Percentiles rank a stretch among this genome's conserved stretches.
These are phyloP conservation scores for Sterrhoptilus dennistouni DNA, from an alignment of 2,113 vertebrate genomes.

Conservation along the genomic window DNA sequence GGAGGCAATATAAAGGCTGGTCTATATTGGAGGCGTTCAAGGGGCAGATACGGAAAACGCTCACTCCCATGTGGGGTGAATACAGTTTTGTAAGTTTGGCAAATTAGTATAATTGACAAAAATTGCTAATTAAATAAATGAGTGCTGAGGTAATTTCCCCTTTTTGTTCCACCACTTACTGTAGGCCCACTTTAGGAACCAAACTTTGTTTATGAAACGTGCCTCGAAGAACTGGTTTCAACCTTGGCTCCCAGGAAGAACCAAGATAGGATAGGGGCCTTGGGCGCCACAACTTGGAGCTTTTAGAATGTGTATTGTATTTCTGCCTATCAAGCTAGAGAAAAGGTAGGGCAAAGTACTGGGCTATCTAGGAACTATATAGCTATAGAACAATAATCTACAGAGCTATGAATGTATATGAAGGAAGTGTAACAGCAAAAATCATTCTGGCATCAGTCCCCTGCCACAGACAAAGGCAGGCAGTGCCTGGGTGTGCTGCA, in stretches of 20 bases:
- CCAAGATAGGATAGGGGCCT: too few relatives aligned
- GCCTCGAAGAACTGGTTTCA: neutral
- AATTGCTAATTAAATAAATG: neutral
- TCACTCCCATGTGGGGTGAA: neutral
- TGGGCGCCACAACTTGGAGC: neutral
- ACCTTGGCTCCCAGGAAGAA: neutral
- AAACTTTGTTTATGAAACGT: neutral
- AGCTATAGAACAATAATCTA: neutral
- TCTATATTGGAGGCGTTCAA: neutral
- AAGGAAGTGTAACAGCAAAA: neutral
- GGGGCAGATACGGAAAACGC: neutral
- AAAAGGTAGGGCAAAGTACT: neutral
- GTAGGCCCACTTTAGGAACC: neutral
- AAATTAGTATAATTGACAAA: neutral
- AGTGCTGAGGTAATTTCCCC: neutral
- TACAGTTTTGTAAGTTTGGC: neutral
- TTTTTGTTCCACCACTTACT: neutral
- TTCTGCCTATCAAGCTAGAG: neutral
- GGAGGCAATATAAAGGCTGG: too few relatives aligned
- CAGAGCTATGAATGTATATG: too few relatives aligned
- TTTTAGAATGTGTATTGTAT: neutral
- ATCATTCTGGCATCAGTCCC: neutral
- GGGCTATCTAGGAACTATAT: neutral
- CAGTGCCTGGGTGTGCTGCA: neutral
- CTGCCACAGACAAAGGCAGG: rapidly evolving